A percentile compares a stretch with the other conserved stretches of the same genome.
Evolutionary conservation across 2,797 vertebrate genomes (phyloP).

Genomic region (Neoniphon sammara): DNA sequence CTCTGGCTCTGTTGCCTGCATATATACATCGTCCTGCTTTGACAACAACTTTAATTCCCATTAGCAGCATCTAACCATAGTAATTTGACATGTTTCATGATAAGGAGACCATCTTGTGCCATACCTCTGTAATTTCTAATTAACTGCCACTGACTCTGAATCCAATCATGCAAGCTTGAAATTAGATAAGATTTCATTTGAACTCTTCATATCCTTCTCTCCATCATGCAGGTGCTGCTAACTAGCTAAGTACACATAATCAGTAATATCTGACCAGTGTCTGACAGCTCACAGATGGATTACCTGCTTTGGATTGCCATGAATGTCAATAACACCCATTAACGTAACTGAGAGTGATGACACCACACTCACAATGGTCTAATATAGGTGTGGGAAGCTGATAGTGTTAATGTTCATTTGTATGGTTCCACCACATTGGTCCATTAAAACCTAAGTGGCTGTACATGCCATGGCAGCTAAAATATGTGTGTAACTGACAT

Average conservation of each 20-base stretch:
- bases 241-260: background rate
- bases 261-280: background rate
- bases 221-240: too few relatives aligned
- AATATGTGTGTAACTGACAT: background rate
- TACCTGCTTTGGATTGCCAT: slow-evolving; percentile 5
- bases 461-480: slow-evolving; percentile 4
- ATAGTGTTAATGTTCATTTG: slow-evolving; percentile 13
- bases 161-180: background rate
- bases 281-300: background rate
- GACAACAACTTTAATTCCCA: background rate
- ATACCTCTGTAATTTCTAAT: too few relatives aligned
- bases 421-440: slow-evolving; percentile 8
- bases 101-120: too few relatives aligned
- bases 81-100: background rate
- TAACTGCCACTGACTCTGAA: background rate
- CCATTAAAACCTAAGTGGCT: slow-evolving; percentile 20
- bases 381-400: slow-evolving; percentile 4
- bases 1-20: too few relatives aligned
- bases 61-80: background rate
- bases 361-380: background rate
- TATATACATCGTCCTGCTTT: background rate
- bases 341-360: slow-evolving; percentile 12
- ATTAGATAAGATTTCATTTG: slow-evolving; percentile 4
- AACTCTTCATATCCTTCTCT: background rate
- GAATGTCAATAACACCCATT: slow-evolving; percentile 18